Conservation (phyloP, 2,113 vertebrate species). For the Macaca mulatta region DNA sequence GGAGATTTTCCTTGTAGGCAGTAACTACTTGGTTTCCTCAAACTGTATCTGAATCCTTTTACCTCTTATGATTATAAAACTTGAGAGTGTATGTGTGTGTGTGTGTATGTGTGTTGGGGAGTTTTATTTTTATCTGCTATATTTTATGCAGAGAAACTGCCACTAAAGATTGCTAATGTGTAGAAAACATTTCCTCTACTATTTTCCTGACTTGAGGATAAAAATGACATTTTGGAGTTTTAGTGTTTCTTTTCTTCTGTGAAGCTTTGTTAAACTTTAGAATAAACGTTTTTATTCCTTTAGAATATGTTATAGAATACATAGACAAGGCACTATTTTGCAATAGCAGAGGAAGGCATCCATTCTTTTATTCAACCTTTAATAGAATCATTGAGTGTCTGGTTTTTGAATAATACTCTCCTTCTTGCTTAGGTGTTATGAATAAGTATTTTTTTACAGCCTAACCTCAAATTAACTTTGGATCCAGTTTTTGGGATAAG, state of each 20-base stretch:
- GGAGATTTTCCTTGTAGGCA: neutral
- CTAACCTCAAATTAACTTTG: neutral
- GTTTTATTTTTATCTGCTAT: neutral
- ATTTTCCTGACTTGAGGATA: neutral
- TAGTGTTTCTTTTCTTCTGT: neutral
- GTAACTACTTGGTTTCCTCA: neutral
- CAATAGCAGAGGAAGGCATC: neutral
- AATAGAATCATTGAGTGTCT: neutral
- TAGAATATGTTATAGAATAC: neutral
- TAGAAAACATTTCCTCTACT: conserved; percentile 15
- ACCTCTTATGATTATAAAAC: neutral
- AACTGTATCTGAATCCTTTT: neutral
- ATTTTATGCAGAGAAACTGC: neutral
- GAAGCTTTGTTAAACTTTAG: neutral
- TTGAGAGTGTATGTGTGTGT: neutral
- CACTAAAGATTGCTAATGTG: neutral
- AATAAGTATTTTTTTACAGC: neutral
- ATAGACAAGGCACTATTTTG: neutral
- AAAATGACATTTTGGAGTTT: neutral
- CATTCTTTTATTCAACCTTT: neutral
- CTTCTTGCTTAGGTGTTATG: neutral
- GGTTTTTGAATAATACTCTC: conserved; percentile 8
- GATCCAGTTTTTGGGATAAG: neutral
- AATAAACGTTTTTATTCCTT: neutral
- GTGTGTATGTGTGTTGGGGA: neutral